These are phyloP conservation scores for Gila orcuttii DNA, from an alignment of 2,113 vertebrate genomes.

Conservation along the genomic window DNA sequence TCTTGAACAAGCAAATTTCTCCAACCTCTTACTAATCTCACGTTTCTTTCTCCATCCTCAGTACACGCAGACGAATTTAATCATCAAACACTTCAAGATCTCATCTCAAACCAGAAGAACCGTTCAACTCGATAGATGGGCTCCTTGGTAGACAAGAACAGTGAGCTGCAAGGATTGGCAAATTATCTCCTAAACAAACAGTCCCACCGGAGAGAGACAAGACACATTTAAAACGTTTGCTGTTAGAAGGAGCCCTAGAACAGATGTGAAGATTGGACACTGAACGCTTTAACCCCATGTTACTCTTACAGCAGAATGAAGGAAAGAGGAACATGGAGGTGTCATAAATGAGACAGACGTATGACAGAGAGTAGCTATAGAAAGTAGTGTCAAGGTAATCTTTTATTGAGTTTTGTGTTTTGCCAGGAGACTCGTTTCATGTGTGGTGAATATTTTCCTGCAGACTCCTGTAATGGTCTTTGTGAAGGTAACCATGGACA, in stretches of 20 bases:
- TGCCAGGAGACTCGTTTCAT: slow-evolving; percentile 5
- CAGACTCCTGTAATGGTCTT: slow-evolving; percentile 26
- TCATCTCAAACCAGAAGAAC: background rate
- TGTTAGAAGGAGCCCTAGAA: background rate
- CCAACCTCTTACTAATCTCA: background rate
- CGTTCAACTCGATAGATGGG: background rate
- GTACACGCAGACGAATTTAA: background rate
- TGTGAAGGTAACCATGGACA: slow-evolving; percentile 44
- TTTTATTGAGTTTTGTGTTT: background rate
- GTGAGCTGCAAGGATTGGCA: background rate
- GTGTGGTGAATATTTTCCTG: background rate
- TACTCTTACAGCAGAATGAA: background rate
- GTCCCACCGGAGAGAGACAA: background rate
- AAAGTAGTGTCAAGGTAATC: background rate
- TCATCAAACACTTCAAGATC: slow-evolving; percentile 16
- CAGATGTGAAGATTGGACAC: background rate
- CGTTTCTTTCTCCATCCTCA: background rate
- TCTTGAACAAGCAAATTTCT: background rate
- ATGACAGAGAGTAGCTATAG: background rate
- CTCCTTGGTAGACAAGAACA: background rate
- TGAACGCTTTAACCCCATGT: background rate
- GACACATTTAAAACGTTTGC: background rate
- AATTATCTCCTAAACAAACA: background rate
- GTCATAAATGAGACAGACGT: background rate
- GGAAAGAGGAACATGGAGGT: background rate